Percentiles rank a stretch among this genome's conserved stretches.
These are phyloP conservation scores for Clarias laeviceps DNA, from an alignment of 2,797 vertebrate genomes.

Conservation along the genomic window DNA sequence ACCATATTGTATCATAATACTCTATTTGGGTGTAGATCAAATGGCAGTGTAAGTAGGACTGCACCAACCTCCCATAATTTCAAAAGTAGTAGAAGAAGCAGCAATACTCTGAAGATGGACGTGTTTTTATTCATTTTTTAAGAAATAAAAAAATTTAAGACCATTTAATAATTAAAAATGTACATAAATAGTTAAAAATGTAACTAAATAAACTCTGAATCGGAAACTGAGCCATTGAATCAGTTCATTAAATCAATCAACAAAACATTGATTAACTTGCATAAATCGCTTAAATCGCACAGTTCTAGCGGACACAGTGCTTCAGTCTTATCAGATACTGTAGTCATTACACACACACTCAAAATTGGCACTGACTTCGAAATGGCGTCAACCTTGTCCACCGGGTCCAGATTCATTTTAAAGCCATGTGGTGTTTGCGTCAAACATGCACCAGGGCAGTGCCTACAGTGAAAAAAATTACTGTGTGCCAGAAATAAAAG, in stretches of 20 bases:
- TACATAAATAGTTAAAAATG: too few relatives aligned
- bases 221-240: too few relatives aligned
- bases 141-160: too few relatives aligned
- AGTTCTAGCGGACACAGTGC: conserved; percentile 30
- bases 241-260: too few relatives aligned
- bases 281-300: too few relatives aligned
- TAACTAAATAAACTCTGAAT: too few relatives aligned
- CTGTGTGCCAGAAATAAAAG: conserved; percentile 54
- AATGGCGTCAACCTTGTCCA: background rate
- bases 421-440: conserved; percentile 50
- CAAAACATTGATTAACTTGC: too few relatives aligned
- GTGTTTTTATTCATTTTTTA: too few relatives aligned
- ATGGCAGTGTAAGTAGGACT: background rate
- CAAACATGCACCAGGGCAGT: conserved; percentile 21
- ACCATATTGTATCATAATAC: background rate
- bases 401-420: conserved; percentile 51
- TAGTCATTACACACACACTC: conserved; percentile 19
- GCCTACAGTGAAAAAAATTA: conserved; percentile 55
- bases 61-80: too few relatives aligned
- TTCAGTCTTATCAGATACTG: conserved; percentile 46
- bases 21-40: background rate
- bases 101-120: too few relatives aligned
- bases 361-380: background rate
- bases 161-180: too few relatives aligned
- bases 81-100: too few relatives aligned